A percentile compares a stretch with the other conserved stretches of the same genome.
These are phyloP conservation scores for Phymanthus crucifer DNA, from an alignment of 92 coral and sea anemone species.

Conservation along the genomic window DNA sequence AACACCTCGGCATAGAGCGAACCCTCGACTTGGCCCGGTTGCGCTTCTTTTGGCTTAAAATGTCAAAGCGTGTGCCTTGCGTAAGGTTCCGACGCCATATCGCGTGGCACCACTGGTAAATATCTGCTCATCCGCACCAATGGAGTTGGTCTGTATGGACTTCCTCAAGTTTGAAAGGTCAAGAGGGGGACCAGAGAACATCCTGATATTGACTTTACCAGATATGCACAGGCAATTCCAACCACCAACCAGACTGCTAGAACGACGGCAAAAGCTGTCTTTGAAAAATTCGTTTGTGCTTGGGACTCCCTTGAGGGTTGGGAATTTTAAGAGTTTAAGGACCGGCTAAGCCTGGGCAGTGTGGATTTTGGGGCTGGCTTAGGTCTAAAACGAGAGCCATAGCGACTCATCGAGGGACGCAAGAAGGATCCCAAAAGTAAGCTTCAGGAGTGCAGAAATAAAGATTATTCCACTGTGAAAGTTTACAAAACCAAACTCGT, in stretches of 20 bases:
- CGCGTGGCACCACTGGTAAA: background rate
- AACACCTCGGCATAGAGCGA: background rate
- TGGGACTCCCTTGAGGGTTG: no score
- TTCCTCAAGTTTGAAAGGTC: constrained; percentile 4
- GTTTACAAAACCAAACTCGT: no score
- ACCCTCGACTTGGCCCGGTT: background rate
- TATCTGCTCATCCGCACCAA: background rate
- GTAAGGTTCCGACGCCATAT: background rate
- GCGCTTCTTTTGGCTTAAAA: constrained; percentile 4
- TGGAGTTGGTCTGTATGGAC: constrained; percentile 13
- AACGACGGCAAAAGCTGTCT: no score
- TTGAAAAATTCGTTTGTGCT: no score
- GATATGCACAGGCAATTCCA: background rate
- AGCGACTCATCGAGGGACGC: no score
- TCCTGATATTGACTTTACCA: constrained; percentile 1
- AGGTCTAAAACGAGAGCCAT: no score
- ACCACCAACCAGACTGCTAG: background rate
- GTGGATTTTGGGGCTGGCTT: no score
- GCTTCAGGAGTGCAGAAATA: no score
- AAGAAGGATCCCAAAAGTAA: no score
- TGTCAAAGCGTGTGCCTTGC: background rate
- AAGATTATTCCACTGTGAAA: no score
- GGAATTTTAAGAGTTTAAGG: no score
- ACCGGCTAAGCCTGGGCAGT: no score
- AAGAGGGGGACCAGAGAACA: constrained; percentile 10